Conservation (phyloP, 2,797 vertebrate species). For the Silurus aristotelis region DNA sequence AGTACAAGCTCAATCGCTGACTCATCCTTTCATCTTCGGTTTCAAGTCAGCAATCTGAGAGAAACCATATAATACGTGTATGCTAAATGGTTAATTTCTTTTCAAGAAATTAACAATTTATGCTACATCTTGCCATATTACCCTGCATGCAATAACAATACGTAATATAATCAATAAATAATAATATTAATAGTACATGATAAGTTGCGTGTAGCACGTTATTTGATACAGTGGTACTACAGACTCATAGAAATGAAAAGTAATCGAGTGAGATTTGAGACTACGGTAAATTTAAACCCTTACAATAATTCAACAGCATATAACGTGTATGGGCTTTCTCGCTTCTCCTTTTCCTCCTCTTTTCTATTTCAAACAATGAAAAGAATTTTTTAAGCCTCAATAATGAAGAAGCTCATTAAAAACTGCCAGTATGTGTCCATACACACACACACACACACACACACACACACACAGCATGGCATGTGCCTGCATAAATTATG, state of each 20-base stretch:
- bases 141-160: neutral
- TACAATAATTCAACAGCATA: neutral
- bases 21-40: conserved; percentile 35
- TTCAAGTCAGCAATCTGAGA: conserved; percentile 17
- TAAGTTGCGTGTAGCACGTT: too few relatives aligned
- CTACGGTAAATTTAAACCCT: neutral
- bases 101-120: neutral
- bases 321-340: conserved; percentile 5
- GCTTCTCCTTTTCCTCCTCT: neutral
- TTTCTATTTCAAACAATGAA: neutral
- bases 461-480: conserved; percentile 25
- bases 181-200: neutral
- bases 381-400: neutral
- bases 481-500: conserved; percentile 46
- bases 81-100: too few relatives aligned
- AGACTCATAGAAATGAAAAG: neutral
- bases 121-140: neutral
- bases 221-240: neutral
- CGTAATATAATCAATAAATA: too few relatives aligned
- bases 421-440: neutral
- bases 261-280: neutral
- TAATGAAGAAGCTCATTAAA: conserved; percentile 32
- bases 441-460: conserved; percentile 23
- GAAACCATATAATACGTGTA: neutral
- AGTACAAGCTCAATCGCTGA: conserved; percentile 42